Conservation (phyloP, 2,888 invertebrate species). For the Heteromurus nitidus region DNA sequence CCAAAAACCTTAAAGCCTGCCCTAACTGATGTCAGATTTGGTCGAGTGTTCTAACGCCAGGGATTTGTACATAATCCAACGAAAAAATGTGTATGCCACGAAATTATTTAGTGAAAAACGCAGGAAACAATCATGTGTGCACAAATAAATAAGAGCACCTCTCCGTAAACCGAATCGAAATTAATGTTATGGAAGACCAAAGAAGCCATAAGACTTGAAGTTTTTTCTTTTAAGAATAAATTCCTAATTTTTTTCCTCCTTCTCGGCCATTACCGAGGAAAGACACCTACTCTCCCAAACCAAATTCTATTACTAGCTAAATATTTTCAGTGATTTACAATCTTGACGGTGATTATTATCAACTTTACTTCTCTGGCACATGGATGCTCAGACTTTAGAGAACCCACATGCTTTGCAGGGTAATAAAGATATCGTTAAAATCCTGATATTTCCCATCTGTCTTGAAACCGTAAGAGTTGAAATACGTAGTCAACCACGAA, state of each 20-base stretch:
- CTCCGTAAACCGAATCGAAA: conserved; percentile 51
- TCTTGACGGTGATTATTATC: conserved; percentile 64
- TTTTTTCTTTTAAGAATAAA: neutral
- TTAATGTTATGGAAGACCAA: conserved; percentile 55
- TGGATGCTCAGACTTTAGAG: conserved; percentile 4
- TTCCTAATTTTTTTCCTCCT: neutral
- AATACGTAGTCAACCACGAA: neutral
- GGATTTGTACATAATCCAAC: too few species aligned
- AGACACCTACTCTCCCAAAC: neutral
- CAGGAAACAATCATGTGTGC: conserved; percentile 16
- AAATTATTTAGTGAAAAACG: neutral
- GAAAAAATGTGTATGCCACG: too few species aligned
- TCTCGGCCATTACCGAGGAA: neutral
- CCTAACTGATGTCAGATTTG: too few species aligned
- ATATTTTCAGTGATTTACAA: conserved; percentile 56
- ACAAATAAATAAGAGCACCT: conserved; percentile 45
- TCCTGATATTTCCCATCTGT: conserved; percentile 56
- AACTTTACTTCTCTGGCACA: conserved; percentile 60
- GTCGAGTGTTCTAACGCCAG: too few species aligned
- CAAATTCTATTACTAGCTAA: conserved; percentile 26
- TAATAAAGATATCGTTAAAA: conserved; percentile 59
- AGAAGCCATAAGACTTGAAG: conserved; percentile 32
- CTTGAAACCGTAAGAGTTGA: neutral
- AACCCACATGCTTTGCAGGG: conserved; percentile 45
- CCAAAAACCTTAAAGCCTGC: too few species aligned